Percentiles rank a stretch among this genome's conserved stretches.
Evolutionary conservation across 23 tunicate genomes (phyloP).

Genomic region (Trididemnum miniatum): DNA sequence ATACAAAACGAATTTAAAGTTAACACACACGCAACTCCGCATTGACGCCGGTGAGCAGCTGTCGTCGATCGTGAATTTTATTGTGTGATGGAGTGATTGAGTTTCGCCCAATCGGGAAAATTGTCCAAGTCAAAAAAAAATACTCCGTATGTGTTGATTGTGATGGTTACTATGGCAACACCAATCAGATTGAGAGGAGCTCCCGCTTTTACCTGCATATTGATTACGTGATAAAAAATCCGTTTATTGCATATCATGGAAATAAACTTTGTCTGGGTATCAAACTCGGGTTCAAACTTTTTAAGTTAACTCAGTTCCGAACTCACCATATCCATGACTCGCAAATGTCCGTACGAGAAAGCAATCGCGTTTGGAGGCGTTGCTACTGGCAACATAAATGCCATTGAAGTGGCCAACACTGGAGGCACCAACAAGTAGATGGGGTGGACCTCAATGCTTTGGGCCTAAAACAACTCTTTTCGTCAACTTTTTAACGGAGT

Average conservation of each 20-base stretch:
- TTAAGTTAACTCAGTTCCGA: too few relatives aligned
- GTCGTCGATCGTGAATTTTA: too few relatives aligned
- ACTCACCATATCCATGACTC: slow-evolving; percentile 82
- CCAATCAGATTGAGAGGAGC: slow-evolving; percentile 46
- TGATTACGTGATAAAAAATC: too few relatives aligned
- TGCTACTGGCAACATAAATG: slow-evolving; percentile 92
- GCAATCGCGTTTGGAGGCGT: slow-evolving; percentile 95
- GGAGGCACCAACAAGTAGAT: slow-evolving; percentile 75
- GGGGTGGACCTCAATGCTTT: slow-evolving; percentile 68
- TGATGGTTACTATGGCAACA: slow-evolving; percentile 38
- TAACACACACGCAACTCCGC: too few relatives aligned
- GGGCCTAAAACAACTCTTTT: slow-evolving; percentile 39
- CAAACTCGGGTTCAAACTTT: too few relatives aligned
- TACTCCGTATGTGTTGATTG: slow-evolving; percentile 59
- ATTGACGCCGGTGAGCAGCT: too few relatives aligned
- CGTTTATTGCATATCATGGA: too few relatives aligned
- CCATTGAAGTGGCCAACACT: slow-evolving; percentile 65
- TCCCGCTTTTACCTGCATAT: slow-evolving; percentile 68
- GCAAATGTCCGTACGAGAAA: slow-evolving; percentile 76
- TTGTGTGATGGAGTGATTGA: neutral
- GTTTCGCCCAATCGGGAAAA: slow-evolving; percentile 65
- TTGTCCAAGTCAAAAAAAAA: slow-evolving; percentile 22
- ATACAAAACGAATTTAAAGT: too few relatives aligned
- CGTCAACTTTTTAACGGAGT: neutral
- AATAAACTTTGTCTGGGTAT: too few relatives aligned